Conservation (phyloP, 1,140 invertebrate genomes). For the Bombus balteatus region DNA sequence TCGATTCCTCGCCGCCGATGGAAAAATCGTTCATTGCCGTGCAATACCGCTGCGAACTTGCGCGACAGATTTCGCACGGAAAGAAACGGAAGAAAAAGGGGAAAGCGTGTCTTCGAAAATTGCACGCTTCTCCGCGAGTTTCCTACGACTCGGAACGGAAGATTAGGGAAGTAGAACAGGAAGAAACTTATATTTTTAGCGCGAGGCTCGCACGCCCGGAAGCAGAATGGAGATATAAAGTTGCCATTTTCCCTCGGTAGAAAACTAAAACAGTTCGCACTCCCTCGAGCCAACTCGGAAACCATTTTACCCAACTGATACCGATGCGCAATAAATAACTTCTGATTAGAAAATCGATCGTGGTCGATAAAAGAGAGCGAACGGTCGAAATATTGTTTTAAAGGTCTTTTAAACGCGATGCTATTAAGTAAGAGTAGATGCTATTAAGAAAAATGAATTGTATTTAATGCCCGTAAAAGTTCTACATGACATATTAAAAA, state of each 20-base stretch:
- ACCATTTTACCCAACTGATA: no score
- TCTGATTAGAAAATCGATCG: slow-evolving; percentile 17
- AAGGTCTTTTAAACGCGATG: no score
- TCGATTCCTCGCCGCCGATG: background rate
- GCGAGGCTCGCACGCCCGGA: background rate
- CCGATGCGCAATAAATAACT: background rate
- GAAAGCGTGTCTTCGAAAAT: background rate
- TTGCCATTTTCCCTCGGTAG: slow-evolving; percentile 14
- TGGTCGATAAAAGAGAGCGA: no score
- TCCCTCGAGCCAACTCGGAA: no score
- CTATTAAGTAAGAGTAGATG: no score
- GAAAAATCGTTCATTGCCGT: slow-evolving; percentile 6
- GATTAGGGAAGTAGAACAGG: slow-evolving; percentile 23
- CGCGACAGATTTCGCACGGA: no score
- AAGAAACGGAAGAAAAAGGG: no score
- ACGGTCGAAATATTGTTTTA: no score
- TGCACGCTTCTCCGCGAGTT: background rate
- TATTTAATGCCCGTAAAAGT: no score
- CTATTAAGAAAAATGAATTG: no score
- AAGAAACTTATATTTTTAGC: slow-evolving; percentile 31
- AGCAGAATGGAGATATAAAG: slow-evolving; percentile 20
- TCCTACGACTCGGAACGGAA: slow-evolving; percentile 1
- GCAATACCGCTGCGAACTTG: background rate
- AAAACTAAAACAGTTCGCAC: slow-evolving; percentile 1
- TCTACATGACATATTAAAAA: no score